Evolutionary conservation across 2,888 invertebrate species (phyloP), one percentile per base, ranked within the genome.

Genomic region (Nymphalis c-album): DNA sequence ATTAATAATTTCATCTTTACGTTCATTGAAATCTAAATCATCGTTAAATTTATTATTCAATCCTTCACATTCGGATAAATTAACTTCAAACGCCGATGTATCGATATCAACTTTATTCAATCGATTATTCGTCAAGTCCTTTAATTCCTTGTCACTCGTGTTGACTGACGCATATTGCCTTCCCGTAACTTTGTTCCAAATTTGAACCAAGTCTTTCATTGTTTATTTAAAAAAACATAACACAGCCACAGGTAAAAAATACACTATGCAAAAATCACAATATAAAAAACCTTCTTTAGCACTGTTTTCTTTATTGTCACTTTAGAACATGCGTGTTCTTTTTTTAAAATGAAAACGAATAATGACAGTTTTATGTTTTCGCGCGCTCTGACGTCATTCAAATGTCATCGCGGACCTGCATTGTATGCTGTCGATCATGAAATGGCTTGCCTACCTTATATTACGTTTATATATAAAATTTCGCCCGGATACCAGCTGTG

Each of bases 191-290:
- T 86, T 85, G 62, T 85, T 92, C 93, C 93, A 95, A 74, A 94
- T 93, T 84, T 94, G 93, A 74, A 90, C 86, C 20, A 95, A 81
- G 75, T 95, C 95, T 85, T 95, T 95, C 95, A 95, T 95, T 31
- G 26, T 74, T 78, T 85, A 69, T 74, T n/a, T 73, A 82, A 67
- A 71, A 40, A 20, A 67, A 57, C 63, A 64, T 63, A 60, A 55
- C 62, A 57, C 60, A 60, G 40, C 4, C 57, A 57, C 57, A 40
- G 17, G 10, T 31, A 13, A 16, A 53, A 20, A 26, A 16, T 3
- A 22, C 51, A 51, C 16, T n/a, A n/a, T 7, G 26, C 53, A 51
- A 13, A 17, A 31, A 26, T 26, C 53, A 55, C 53, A 31, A 26
- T 16, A 31, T 22, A 22, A 31, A 18, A 45, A 18, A 40, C 35